Evolutionary conservation across 2,113 vertebrate species (phyloP), one percentile per base, ranked within the genome.

Genomic region (Herpetotheres cachinnans): DNA sequence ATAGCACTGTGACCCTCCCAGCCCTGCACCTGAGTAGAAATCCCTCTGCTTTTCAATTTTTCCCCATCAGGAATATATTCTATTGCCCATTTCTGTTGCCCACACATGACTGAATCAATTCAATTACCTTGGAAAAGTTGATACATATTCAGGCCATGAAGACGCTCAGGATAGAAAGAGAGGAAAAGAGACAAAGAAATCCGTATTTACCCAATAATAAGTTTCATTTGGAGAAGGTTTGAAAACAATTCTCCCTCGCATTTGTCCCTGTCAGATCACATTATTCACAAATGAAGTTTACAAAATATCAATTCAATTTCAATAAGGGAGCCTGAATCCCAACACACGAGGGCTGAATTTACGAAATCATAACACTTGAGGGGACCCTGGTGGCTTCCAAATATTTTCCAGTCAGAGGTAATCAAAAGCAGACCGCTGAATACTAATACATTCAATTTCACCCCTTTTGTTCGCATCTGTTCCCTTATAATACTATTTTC

Each of bases 271-370:
- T 99, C 99, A 99, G 99, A 99, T 99, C 98, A 98, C 98, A 99
- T 99, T 99, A 99, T 99, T 99, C 98, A 97, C 99, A 99, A 99
- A 99, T 99, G 99, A 99, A 99, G 98, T 99, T 99, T 99, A 99
- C 99, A 99, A 99, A 99, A 99, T 99, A 99, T 99, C 99, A 99
- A 99, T 99, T 99, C 99, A 99, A 99, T 99, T 99, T 99, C 99
- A 99, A 98, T 98, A 99, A 99, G 97, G 93, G 96, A 98, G 95
- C 97, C 96, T 97, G 98, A 98, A 97, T 98, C 98, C 97, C 98
- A 98, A 98, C 98, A 97, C 98, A 98, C 97, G 89, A 62, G 96
- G 97, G 98, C 97, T 98, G 98, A 98, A 98, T 98, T 98, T 98
- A 98, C 98, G 96, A 98, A 97, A 98, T 98, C 98, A 98, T 98